Evolutionary conservation across 2,113 vertebrate genomes (phyloP).

Genomic region (Aspidoscelis tigris): DNA sequence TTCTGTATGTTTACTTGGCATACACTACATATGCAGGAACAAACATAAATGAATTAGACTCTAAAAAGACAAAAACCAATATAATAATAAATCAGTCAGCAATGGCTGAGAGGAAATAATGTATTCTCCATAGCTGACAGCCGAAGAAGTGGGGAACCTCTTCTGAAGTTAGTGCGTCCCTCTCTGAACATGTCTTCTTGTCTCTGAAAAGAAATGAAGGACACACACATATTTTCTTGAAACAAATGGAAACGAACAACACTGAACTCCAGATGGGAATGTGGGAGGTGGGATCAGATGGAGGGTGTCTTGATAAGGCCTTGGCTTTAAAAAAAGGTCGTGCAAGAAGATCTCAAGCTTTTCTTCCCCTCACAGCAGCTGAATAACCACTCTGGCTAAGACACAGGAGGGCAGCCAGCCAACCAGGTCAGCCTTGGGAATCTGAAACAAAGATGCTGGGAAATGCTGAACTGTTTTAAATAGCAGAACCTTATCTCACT

Average conservation of each 20-base stretch:
- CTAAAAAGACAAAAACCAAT: neutral
- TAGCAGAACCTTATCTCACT: neutral
- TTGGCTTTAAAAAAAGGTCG: slow-evolving; percentile 56
- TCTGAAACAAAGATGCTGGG: neutral
- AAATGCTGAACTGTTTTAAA: slow-evolving; percentile 32
- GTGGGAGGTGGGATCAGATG: slow-evolving; percentile 67
- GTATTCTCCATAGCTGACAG: slow-evolving; percentile 30
- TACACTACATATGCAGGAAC: no score
- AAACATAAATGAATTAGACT: no score
- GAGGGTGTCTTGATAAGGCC: slow-evolving; percentile 52
- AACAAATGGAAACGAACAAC: slow-evolving; percentile 48
- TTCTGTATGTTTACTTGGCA: neutral
- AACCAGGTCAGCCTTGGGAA: slow-evolving; percentile 46
- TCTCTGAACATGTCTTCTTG: slow-evolving; percentile 43
- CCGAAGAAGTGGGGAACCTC: slow-evolving; percentile 31
- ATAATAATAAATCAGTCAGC: slow-evolving; percentile 24
- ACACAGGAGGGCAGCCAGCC: slow-evolving; percentile 18
- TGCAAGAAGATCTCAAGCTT: slow-evolving; percentile 48
- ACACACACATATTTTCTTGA: slow-evolving; percentile 64
- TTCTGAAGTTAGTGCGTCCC: slow-evolving; percentile 41
- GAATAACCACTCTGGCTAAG: slow-evolving; percentile 21
- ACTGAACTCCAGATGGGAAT: slow-evolving; percentile 58
- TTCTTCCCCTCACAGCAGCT: neutral
- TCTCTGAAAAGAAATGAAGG: slow-evolving; percentile 57
- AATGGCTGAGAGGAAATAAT: slow-evolving; percentile 44